Conservation (phyloP, 2,797 vertebrate species). For the Chelon auratus region DNA sequence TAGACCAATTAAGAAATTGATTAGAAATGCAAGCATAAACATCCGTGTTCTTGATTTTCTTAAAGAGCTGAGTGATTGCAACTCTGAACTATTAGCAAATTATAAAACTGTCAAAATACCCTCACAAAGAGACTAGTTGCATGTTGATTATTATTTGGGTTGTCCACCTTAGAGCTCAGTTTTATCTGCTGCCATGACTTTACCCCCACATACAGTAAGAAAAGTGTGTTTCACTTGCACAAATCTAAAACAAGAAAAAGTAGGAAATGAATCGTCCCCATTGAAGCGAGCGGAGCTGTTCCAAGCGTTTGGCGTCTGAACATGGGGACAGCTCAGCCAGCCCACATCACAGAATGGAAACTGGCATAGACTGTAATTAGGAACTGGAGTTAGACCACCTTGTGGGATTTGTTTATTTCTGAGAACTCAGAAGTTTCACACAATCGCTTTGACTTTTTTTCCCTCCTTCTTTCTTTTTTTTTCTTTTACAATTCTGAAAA, state of each 20-base stretch:
- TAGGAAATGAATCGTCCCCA: neutral
- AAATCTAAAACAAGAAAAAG: conserved; percentile 15
- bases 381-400: conserved; percentile 69
- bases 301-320: conserved; percentile 62
- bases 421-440: conserved; percentile 56
- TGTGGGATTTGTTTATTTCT: conserved; percentile 75
- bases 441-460: conserved; percentile 12
- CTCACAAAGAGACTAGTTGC: neutral
- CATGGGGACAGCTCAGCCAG: conserved; percentile 42
- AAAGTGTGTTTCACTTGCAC: neutral
- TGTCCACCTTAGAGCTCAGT: neutral
- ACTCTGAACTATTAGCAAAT: neutral
- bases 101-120: neutral
- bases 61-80: neutral
- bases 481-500: conserved; percentile 48
- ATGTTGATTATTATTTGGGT: neutral
- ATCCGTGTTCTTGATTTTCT: neutral
- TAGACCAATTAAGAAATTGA: conserved; percentile 39
- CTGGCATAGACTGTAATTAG: conserved; percentile 71
- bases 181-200: neutral
- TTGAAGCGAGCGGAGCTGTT: conserved; percentile 33
- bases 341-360: conserved; percentile 82
- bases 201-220: neutral
- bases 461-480: neutral
- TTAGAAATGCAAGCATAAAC: conserved; percentile 16